phyloP scores from a whole-genome alignment of 2,113 vertebrate genomes.

The Tyto alba region DNA sequence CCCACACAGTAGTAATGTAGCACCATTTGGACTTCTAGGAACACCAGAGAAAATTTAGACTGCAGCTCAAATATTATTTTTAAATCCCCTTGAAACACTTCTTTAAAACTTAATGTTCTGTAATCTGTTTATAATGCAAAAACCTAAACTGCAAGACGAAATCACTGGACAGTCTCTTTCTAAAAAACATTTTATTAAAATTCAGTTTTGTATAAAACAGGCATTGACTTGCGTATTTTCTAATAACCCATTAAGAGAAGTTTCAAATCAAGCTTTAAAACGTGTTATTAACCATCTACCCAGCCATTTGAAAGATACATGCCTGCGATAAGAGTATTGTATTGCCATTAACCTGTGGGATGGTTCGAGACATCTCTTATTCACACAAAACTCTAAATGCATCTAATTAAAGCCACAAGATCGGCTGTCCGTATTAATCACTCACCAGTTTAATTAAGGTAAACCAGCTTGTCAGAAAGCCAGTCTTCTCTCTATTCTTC shows the following conservation, averaged over 20 bases:
- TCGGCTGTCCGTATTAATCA: constrained; percentile 73
- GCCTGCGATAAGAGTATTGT: constrained; percentile 55
- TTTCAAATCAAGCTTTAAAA: constrained; percentile 65
- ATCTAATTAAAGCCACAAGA: constrained; percentile 65
- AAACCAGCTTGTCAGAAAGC: constrained; percentile 68
- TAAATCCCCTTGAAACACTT: not conserved
- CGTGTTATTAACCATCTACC: constrained; percentile 62
- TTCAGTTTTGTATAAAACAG: not conserved
- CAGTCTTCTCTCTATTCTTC: constrained; percentile 59
- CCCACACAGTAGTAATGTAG: rapidly evolving
- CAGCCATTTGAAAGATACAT: constrained; percentile 62
- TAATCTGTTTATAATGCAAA: not conserved
- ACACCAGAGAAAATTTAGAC: not conserved
- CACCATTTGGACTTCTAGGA: not conserved
- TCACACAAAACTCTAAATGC: constrained; percentile 66
- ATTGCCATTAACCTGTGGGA: constrained; percentile 62
- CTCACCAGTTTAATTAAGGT: constrained; percentile 73
- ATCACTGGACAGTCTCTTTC: not conserved
- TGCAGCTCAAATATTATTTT: not conserved
- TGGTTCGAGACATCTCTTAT: constrained; percentile 54
- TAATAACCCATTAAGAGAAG: constrained; percentile 40
- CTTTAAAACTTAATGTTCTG: not conserved
- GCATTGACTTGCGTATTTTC: constrained; percentile 6
- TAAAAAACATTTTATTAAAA: not conserved
- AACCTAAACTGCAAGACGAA: not conserved